A percentile compares a stretch with the other conserved stretches of the same genome.
Evolutionary conservation across 2,797 vertebrate genomes (phyloP).

Genomic region (Scolopax rusticola): DNA sequence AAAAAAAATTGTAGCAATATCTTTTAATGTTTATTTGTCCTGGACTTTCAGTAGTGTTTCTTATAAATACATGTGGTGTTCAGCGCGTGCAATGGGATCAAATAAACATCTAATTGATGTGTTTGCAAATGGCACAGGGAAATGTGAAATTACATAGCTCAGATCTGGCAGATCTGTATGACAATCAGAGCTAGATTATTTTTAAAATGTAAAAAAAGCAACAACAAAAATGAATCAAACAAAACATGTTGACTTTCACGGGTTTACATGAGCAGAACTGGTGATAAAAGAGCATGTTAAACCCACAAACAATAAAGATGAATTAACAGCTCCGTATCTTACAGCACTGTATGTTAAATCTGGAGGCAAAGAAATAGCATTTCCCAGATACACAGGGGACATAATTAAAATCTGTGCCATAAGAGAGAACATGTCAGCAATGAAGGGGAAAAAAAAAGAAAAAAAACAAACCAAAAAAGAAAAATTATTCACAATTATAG

Average conservation of each 20-base stretch:
- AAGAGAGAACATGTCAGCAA: not conserved
- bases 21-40: not conserved
- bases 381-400: not conserved
- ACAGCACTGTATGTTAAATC: not conserved
- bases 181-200: not conserved
- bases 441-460: not conserved
- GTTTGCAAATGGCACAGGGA: not conserved
- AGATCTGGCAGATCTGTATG: not conserved
- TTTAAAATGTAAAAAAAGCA: not conserved
- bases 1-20: not conserved
- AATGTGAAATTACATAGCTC: conserved; percentile 11
- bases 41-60: not conserved
- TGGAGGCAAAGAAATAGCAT: not conserved
- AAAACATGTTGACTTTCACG: not conserved
- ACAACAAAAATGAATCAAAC: not conserved
- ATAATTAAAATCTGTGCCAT: conserved; percentile 5
- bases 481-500: not conserved
- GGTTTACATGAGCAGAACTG: not conserved
- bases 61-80: not conserved
- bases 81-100: not conserved
- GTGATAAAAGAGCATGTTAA: not conserved
- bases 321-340: not conserved
- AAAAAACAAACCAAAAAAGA: no score
- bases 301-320: not conserved
- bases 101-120: not conserved